These are phyloP conservation scores for Aeoliscus strigatus DNA, from an alignment of 2,797 vertebrate genomes.

Conservation along the genomic window DNA sequence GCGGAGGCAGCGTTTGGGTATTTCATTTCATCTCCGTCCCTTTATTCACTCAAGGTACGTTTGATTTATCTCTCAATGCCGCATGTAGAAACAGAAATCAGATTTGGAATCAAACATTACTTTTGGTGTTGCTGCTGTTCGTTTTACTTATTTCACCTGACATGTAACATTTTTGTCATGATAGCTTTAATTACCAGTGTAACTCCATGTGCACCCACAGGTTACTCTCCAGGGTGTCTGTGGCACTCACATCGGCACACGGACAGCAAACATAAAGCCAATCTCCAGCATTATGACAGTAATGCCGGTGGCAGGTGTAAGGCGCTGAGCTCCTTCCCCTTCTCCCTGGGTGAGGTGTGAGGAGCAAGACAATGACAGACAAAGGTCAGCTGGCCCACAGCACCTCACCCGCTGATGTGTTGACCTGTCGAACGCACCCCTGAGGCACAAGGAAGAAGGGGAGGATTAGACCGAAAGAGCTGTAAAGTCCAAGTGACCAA, in stretches of 20 bases:
- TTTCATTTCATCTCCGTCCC: slow-evolving; percentile 65
- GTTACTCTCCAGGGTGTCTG: slow-evolving; percentile 14
- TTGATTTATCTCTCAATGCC: slow-evolving; percentile 53
- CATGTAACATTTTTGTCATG: no score
- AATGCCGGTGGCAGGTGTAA: slow-evolving; percentile 65
- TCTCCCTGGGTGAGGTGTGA: slow-evolving; percentile 70
- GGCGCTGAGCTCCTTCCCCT: slow-evolving; percentile 61
- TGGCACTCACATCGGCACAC: no score
- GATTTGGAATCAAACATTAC: slow-evolving; percentile 34
- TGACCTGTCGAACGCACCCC: slow-evolving; percentile 58
- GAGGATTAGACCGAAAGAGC: no score
- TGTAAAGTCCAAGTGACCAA: no score
- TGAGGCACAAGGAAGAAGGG: slow-evolving; percentile 32
- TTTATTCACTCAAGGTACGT: slow-evolving; percentile 52
- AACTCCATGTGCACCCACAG: no score
- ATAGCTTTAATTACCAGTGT: no score
- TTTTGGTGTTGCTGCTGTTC: slow-evolving; percentile 16
- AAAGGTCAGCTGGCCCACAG: slow-evolving; percentile 68
- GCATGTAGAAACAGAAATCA: slow-evolving; percentile 32
- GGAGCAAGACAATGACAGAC: slow-evolving; percentile 70
- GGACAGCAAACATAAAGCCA: slow-evolving; percentile 20
- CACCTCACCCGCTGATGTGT: no score
- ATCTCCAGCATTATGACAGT: slow-evolving; percentile 11
- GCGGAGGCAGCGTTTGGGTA: slow-evolving; percentile 57
- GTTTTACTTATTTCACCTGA: no score